Evolutionary conservation across 2,797 vertebrate species (phyloP), one percentile per base, ranked within the genome.

Genomic region (Dryobates pubescens): DNA sequence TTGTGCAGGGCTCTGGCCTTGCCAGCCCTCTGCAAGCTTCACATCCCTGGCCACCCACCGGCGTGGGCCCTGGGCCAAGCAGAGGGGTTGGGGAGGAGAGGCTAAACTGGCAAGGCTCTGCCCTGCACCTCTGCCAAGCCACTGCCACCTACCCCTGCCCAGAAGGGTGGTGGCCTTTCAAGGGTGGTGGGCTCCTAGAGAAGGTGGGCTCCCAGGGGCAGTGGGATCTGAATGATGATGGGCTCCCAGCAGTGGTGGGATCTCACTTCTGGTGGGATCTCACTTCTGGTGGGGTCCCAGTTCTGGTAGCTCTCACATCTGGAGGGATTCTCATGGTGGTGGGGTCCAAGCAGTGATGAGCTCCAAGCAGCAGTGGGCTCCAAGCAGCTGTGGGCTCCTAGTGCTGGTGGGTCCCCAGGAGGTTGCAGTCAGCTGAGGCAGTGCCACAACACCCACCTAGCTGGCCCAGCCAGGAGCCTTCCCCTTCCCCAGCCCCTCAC

Each of bases 61-160:
- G 23, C 38, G 3, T 1, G 27, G 88, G 36, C 59, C 17, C 11
- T 5, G 34, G 4, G 43, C 79, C 78, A 49, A 57, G 43, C 53
- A 18, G n/a, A 9, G 15, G 4, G 2, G 10, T 6, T 8, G 11
- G 30, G 19, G 13, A 0, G 9, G 9, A n/a, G 29, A 19, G 10
- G 2, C 13, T 19, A 67, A 62, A 41, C 16, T 2, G 32, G 18
- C 17, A 13, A 32, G 16, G 45, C 17, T 34, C 18, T 29, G 22
- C 29, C 36, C 32, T 27, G n/a, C 11, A 41, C 17, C 26, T n/a
- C 70, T 65, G 80, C 82, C 49, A 22, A 57, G 23, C 15, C 61
- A 26, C 58, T 7, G 82, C 45, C 56, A 45, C 11, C 41, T 53
- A 45, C 10, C 15, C 17, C 29, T 17, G 63, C 26, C 54, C 79